These are phyloP conservation scores for Calephelis virginiensis DNA, from an alignment of 1,140 invertebrate genomes.

Conservation along the genomic window DNA sequence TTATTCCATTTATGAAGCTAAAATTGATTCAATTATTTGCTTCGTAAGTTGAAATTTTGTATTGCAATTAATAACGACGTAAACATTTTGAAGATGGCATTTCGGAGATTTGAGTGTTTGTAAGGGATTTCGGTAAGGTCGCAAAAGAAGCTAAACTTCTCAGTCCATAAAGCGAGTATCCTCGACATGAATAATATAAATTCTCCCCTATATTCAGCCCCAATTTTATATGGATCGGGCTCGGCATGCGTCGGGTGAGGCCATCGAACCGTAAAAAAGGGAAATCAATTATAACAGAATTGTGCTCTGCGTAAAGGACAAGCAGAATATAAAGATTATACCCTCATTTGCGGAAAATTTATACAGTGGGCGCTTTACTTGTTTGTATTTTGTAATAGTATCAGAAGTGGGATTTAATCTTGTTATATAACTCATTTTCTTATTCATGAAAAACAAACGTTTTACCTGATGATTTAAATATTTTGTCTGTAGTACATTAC, in stretches of 20 bases:
- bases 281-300: conserved; percentile 70
- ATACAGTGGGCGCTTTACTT: neutral
- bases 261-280: conserved; percentile 62
- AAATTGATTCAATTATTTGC: conserved; percentile 7
- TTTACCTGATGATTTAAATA: too few species aligned
- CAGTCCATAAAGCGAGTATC: conserved; percentile 33
- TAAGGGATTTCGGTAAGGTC: conserved; percentile 25
- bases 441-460: too few species aligned
- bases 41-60: neutral
- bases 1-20: too few species aligned
- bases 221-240: conserved; percentile 40
- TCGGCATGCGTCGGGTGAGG: conserved; percentile 42
- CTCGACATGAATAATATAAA: conserved; percentile 34
- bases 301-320: conserved; percentile 35
- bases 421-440: too few species aligned
- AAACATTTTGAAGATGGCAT: conserved; percentile 15
- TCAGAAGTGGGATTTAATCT: neutral
- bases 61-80: conserved; percentile 7
- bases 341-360: conserved; percentile 12
- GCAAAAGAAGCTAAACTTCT: conserved; percentile 26
- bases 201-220: conserved; percentile 28
- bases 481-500: too few species aligned
- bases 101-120: conserved; percentile 22
- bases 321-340: conserved; percentile 18
- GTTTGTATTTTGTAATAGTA: neutral